Conservation (phyloP, 2,888 invertebrate species). For the Folsomia manolachei region DNA sequence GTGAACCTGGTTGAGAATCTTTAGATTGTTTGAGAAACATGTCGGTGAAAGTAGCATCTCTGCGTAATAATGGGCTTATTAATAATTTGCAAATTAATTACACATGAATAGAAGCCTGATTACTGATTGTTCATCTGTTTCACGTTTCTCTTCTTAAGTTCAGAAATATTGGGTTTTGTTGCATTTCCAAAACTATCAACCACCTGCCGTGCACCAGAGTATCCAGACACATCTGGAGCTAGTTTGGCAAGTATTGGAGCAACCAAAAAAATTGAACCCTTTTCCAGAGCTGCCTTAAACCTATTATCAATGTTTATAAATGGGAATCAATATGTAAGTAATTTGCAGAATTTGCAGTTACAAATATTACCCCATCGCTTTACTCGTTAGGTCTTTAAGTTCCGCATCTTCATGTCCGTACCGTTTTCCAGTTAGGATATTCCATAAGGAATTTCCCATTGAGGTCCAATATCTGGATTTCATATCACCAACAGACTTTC, state of each 20-base stretch:
- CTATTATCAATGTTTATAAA: neutral
- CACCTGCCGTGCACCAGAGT: constrained; percentile 2
- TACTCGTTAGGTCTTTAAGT: constrained; percentile 12
- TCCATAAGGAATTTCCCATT: constrained; percentile 31
- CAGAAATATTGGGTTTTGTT: too few relatives aligned
- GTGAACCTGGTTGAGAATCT: constrained; percentile 38
- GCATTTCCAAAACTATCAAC: constrained; percentile 19
- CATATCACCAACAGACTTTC: constrained; percentile 14
- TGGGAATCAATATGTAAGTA: neutral
- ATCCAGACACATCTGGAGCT: constrained; percentile 25
- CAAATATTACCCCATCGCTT: neutral
- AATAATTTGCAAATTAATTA: neutral
- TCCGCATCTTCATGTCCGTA: constrained; percentile 32
- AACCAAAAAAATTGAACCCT: constrained; percentile 14
- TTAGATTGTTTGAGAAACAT: constrained; percentile 35
- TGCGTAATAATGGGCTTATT: neutral
- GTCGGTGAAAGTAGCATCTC: constrained; percentile 36
- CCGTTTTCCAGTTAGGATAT: constrained; percentile 28
- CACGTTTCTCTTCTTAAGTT: constrained; percentile 24
- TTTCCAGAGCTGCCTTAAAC: neutral
- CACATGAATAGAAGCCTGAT: neutral
- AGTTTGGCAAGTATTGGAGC: constrained; percentile 28
- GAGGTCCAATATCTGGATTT: constrained; percentile 24
- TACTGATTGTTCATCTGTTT: neutral
- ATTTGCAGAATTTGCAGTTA: neutral